phyloP scores from a whole-genome alignment of 2,113 vertebrate species.

The Hemiprocne comata region DNA sequence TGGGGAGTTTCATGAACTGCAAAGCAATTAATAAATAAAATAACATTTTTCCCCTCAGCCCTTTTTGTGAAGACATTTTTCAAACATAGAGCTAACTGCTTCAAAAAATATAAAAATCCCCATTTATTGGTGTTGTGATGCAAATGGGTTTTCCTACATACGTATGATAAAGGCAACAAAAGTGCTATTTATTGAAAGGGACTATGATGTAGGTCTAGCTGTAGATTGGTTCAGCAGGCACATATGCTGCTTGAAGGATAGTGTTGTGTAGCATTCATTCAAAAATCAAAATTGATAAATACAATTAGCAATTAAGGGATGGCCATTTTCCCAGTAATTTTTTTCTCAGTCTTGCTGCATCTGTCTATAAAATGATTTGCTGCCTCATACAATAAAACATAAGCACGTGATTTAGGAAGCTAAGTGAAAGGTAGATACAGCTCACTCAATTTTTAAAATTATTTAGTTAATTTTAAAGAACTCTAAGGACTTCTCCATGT shows the following conservation, averaged over 20 bases:
- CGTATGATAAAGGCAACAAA: neutral
- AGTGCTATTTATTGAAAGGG: neutral
- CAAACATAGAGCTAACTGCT: neutral
- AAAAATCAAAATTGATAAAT: neutral
- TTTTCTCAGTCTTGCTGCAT: neutral
- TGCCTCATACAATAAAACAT: neutral
- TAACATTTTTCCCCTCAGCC: accelerated
- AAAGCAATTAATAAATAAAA: neutral
- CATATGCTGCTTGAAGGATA: neutral
- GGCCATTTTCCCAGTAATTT: neutral
- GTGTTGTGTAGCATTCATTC: neutral
- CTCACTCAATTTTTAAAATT: neutral
- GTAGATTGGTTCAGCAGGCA: neutral
- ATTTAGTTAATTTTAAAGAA: neutral
- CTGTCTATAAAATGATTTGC: neutral
- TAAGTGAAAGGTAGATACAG: neutral
- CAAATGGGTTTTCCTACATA: neutral
- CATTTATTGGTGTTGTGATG: neutral
- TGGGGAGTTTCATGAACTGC: neutral
- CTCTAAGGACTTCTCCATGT: constrained; percentile 1
- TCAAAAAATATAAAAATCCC: neutral
- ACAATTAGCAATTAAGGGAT: neutral
- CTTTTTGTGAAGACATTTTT: neutral
- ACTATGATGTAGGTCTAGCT: neutral
- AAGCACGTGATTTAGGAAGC: neutral